These are phyloP conservation scores for Meloidogyne floridensis DNA, from an alignment of 1,140 invertebrate genomes.

Conservation along the genomic window DNA sequence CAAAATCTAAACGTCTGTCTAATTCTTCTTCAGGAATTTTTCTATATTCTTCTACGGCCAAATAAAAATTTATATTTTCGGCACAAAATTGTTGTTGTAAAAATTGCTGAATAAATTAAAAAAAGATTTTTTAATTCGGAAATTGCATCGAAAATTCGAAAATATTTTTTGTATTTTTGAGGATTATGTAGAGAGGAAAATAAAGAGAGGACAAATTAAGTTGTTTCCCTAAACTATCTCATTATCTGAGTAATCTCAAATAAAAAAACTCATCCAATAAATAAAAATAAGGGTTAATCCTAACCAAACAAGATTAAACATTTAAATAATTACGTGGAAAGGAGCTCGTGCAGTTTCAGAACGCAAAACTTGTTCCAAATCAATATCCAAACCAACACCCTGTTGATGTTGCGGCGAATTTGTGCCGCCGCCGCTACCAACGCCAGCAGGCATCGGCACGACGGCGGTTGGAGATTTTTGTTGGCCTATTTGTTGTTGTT, in stretches of 20 bases:
- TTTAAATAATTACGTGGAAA: conserved; percentile 38
- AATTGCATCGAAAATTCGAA: too few species aligned
- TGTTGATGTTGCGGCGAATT: conserved; percentile 24
- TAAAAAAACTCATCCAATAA: too few species aligned
- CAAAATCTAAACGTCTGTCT: conserved; percentile 36
- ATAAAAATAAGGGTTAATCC: too few species aligned
- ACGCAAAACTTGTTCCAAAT: conserved; percentile 52
- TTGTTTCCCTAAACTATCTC: too few species aligned
- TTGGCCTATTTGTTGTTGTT: conserved; percentile 11
- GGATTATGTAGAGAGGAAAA: too few species aligned
- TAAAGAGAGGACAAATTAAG: too few species aligned
- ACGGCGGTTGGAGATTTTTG: not conserved
- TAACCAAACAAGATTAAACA: too few species aligned
- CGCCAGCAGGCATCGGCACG: conserved; percentile 19
- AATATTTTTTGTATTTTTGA: too few species aligned
- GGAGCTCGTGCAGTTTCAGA: conserved; percentile 52
- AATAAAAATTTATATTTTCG: conserved; percentile 63
- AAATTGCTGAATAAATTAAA: conserved; percentile 49
- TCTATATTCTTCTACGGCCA: conserved; percentile 63
- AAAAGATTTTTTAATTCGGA: too few species aligned
- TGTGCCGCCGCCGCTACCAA: conserved; percentile 5
- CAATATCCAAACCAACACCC: conserved; percentile 17
- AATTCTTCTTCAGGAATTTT: conserved; percentile 46
- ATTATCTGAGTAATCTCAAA: too few species aligned
- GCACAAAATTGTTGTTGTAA: conserved; percentile 64